Percentiles rank a stretch among this genome's conserved stretches.
Evolutionary conservation across 1,140 invertebrate species (phyloP).

Genomic region (Drosophila dunni): DNA sequence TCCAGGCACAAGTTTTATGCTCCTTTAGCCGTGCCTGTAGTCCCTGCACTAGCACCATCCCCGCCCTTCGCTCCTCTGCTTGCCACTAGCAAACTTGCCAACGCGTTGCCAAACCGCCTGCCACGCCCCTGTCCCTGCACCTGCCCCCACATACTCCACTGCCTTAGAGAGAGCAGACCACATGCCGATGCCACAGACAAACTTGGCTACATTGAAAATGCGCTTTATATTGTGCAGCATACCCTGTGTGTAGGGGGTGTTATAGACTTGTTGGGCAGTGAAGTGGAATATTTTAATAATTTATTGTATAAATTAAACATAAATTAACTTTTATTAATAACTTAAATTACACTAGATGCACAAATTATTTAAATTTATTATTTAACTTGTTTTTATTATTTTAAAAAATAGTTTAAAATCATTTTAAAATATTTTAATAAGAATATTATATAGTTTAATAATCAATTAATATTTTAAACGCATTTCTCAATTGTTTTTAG

Average conservation of each 20-base stretch:
- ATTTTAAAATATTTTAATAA: neutral
- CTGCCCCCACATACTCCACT: neutral
- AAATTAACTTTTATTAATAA: too few relatives aligned
- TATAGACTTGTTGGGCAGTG: neutral
- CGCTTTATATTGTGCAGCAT: slow-evolving; percentile 28
- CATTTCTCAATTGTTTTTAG: neutral
- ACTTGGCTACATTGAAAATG: slow-evolving; percentile 48
- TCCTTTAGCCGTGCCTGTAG: neutral
- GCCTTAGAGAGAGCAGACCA: neutral
- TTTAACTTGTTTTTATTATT: too few relatives aligned
- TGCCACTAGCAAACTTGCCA: slow-evolving; percentile 36
- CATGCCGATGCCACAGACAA: slow-evolving; percentile 16
- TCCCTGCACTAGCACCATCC: neutral
- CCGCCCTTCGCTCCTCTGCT: neutral
- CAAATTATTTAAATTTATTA: too few relatives aligned
- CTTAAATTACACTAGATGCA: too few relatives aligned
- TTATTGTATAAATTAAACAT: too few relatives aligned
- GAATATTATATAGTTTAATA: too few relatives aligned
- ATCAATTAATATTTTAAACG: neutral
- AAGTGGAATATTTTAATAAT: neutral
- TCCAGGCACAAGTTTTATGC: slow-evolving; percentile 18
- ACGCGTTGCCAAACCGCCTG: slow-evolving; percentile 48
- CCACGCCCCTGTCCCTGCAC: slow-evolving; percentile 23
- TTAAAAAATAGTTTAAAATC: too few relatives aligned
- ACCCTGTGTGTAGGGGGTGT: neutral